phyloP scores from a whole-genome alignment of 2,888 invertebrate genomes.

The Criorhina ranunculi region DNA sequence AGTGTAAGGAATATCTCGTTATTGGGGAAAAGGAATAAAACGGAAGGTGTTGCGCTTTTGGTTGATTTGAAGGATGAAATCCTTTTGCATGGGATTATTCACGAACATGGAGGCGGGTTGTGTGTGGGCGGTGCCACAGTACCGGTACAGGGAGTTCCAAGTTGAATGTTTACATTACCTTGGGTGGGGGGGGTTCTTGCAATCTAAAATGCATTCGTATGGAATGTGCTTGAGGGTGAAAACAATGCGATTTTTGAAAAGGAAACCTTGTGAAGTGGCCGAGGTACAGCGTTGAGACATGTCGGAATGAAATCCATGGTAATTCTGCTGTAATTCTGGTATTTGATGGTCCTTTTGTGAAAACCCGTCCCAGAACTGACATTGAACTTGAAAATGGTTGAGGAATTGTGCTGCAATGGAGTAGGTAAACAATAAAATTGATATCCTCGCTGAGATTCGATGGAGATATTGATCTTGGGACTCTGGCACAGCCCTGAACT shows the following conservation, averaged over 20 bases:
- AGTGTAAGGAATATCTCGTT: not conserved
- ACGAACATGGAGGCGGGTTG: not conserved
- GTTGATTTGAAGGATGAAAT: not conserved
- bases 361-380: no score
- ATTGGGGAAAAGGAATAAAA: not conserved
- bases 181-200: not conserved
- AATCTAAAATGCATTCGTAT: not conserved
- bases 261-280: no score
- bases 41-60: constrained; percentile 25
- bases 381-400: no score
- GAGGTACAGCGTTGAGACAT: no score
- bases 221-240: not conserved
- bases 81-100: constrained; percentile 26
- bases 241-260: not conserved
- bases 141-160: not conserved
- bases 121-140: not conserved
- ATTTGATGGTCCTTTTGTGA: no score
- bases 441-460: no score
- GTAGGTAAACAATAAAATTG: no score
- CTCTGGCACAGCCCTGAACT: no score
- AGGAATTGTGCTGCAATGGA: no score
- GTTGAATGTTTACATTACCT: constrained; percentile 24
- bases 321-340: no score
- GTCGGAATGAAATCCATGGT: no score
- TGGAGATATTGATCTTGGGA: no score